These are phyloP conservation scores for Acanthurus lineatus DNA, from an alignment of 2,797 vertebrate genomes.

Conservation along the genomic window DNA sequence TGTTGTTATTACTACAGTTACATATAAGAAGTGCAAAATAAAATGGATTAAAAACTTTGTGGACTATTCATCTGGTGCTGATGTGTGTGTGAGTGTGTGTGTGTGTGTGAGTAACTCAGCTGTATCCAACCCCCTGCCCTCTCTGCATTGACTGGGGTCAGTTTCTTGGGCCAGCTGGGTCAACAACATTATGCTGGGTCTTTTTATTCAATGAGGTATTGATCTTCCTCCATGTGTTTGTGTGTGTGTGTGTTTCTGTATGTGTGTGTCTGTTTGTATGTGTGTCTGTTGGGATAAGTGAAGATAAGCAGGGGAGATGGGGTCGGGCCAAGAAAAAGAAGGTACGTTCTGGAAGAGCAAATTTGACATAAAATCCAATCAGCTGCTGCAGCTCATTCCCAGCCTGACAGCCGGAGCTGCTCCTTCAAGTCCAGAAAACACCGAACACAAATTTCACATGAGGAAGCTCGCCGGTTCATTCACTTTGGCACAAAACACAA, in stretches of 20 bases:
- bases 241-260: conserved; percentile 32
- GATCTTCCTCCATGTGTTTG: conserved; percentile 64
- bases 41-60: too few species aligned
- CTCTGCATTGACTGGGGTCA: conserved; percentile 55
- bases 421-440: conserved; percentile 58
- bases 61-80: too few species aligned
- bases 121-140: conserved; percentile 37
- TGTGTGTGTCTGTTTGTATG: conserved; percentile 28
- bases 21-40: too few species aligned
- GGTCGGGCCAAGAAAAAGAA: conserved; percentile 63
- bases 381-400: conserved; percentile 58
- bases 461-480: conserved; percentile 53
- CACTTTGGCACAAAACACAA: conserved; percentile 62
- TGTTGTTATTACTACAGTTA: too few species aligned
- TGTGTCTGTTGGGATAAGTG: conserved; percentile 45
- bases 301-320: conserved; percentile 64
- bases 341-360: conserved; percentile 73
- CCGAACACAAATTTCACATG: conserved; percentile 52
- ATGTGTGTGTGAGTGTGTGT: neutral
- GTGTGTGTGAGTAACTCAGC: conserved; percentile 8
- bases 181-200: conserved; percentile 69
- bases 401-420: conserved; percentile 48
- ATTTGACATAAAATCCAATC: conserved; percentile 75
- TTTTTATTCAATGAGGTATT: conserved; percentile 74
- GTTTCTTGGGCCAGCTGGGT: conserved; percentile 71